Evolutionary conservation across 2,113 vertebrate genomes (phyloP).

Genomic region (Laticauda laticaudata): DNA sequence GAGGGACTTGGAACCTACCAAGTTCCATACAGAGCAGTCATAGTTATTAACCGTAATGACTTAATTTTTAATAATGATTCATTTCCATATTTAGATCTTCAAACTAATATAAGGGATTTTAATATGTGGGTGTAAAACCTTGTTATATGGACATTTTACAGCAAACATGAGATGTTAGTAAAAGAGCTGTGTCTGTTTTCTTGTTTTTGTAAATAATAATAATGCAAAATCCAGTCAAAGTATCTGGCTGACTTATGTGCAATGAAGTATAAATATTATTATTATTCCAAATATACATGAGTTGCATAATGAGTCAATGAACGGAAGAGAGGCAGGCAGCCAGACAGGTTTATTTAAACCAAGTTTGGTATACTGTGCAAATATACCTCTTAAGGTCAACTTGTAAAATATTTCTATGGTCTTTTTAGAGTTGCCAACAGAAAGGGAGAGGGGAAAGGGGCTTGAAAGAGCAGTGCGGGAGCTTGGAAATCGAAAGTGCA

Average conservation of each 20-base stretch:
- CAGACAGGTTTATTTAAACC: background rate
- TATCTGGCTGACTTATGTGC: background rate
- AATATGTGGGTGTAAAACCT: background rate
- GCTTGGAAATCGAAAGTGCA: too few relatives aligned
- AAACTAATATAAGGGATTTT: background rate
- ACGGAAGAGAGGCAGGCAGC: background rate
- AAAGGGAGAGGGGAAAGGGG: too few relatives aligned
- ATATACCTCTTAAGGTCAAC: background rate
- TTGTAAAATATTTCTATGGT: too few relatives aligned
- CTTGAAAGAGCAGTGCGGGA: too few relatives aligned
- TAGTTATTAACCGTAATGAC: background rate
- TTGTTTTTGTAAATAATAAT: background rate
- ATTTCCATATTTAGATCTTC: background rate
- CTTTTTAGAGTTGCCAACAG: too few relatives aligned
- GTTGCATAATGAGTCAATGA: background rate
- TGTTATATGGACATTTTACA: background rate
- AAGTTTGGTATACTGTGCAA: background rate
- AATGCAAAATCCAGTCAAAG: background rate
- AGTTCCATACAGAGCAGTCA: too few relatives aligned
- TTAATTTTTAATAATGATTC: background rate
- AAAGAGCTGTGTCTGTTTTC: background rate
- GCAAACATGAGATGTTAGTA: background rate
- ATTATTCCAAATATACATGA: background rate
- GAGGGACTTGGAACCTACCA: too few relatives aligned
- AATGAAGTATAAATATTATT: background rate